Evolutionary conservation across 2,888 invertebrate species (phyloP).

Genomic region (Amorpha juglandis): DNA sequence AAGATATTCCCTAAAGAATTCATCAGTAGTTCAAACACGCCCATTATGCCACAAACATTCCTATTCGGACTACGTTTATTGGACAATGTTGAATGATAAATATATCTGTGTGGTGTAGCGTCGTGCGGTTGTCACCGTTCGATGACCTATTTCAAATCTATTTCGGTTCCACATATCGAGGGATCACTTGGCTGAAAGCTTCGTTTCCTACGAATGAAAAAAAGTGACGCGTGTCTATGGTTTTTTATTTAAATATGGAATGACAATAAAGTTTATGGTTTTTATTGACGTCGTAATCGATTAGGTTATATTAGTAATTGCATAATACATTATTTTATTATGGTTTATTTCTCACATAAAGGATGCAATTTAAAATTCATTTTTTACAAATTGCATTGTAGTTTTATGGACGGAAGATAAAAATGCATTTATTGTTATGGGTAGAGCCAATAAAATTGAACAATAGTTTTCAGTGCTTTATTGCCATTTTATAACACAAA

Average conservation of each 20-base stretch:
- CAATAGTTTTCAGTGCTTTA: slow-evolving; percentile 12
- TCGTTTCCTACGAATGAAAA: slow-evolving; percentile 25
- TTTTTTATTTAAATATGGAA: slow-evolving; percentile 8
- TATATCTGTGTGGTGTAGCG: slow-evolving; percentile 39
- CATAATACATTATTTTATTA: background rate
- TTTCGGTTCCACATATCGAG: slow-evolving; percentile 54
- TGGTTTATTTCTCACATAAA: background rate
- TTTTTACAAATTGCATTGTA: background rate
- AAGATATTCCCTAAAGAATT: slow-evolving; percentile 14
- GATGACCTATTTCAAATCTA: slow-evolving; percentile 70
- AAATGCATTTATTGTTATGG: slow-evolving; percentile 13
- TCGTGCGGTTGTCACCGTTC: slow-evolving; percentile 50
- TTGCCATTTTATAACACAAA: slow-evolving; percentile 9
- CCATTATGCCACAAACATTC: slow-evolving; percentile 19
- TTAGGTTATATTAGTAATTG: background rate
- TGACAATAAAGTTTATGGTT: slow-evolving; percentile 3
- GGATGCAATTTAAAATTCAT: background rate
- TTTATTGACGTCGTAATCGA: background rate
- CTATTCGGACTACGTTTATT: background rate
- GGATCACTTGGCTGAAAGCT: slow-evolving; percentile 49
- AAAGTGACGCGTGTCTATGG: slow-evolving; percentile 15
- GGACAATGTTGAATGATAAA: slow-evolving; percentile 39
- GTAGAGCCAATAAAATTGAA: slow-evolving; percentile 11
- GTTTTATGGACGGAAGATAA: slow-evolving; percentile 11
- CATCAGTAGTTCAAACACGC: slow-evolving; percentile 1